Evolutionary conservation across 2,113 vertebrate species (phyloP).

Genomic region (Heterotis niloticus): DNA sequence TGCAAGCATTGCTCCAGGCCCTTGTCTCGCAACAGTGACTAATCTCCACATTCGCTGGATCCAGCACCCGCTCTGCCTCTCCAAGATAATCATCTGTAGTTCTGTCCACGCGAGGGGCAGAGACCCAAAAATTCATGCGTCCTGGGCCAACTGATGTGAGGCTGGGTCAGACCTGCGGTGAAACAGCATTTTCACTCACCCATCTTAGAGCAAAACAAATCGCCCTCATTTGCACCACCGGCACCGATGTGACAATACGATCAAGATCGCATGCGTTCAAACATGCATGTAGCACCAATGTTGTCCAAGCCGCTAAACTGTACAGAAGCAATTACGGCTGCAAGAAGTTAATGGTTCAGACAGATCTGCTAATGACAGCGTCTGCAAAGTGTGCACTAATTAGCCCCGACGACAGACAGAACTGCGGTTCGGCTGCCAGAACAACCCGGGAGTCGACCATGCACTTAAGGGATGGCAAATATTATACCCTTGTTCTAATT

Average conservation of each 20-base stretch:
- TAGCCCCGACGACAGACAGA: conserved; percentile 45
- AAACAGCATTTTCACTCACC: neutral
- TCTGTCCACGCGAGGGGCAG: neutral
- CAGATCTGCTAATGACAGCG: conserved; percentile 53
- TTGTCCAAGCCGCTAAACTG: conserved; percentile 25
- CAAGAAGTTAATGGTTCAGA: conserved; percentile 48
- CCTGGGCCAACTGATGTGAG: neutral
- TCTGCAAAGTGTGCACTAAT: conserved; percentile 47
- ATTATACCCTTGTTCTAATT: conserved; percentile 31
- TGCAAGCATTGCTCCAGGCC: conserved; percentile 6
- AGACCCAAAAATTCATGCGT: neutral
- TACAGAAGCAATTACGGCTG: conserved; percentile 43
- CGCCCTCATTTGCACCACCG: neutral
- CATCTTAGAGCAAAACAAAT: neutral
- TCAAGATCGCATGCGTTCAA: neutral
- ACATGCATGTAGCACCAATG: neutral
- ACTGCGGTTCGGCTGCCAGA: conserved; percentile 41
- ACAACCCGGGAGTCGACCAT: conserved; percentile 33
- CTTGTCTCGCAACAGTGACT: conserved; percentile 12
- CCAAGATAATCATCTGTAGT: neutral
- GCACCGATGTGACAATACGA: too few relatives aligned
- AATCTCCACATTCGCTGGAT: neutral
- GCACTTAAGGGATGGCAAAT: conserved; percentile 41
- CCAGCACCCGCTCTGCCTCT: neutral
- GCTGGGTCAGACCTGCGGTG: too few relatives aligned